Base-by-base conservation (phyloP, 2,797 vertebrate species). In the Lepilemur ruficaudatus region DNA sequence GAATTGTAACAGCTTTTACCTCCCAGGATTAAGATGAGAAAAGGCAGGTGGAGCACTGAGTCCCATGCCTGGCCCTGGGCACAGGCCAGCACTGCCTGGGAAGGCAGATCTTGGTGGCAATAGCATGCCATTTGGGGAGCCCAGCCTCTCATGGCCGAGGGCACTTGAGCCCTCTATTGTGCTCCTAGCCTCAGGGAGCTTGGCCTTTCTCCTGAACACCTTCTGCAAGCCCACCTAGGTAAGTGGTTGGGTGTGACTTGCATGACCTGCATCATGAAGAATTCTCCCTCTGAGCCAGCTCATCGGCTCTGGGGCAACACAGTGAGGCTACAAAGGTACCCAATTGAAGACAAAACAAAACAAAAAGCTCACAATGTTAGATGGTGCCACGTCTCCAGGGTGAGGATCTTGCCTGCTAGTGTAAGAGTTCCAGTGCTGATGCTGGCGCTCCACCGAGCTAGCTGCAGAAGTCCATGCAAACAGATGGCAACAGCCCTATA, bases 231-330 rank as follows among this genome's bases (percentile, higher is more conserved):
- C 93, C 70, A 69, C 59, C 38, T 52, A 89, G 92, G 89, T 67
- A 50, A 83, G 22, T 22, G n/a, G 97, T 91, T 94, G 92, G 85
- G 85, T 92, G 94, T 81, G 91, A 95, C 70, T 72, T 75, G 82
- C 87, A 90, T 43, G 1, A 82, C 59, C 46, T 38, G 30, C 72
- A 75, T 32, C 38, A 72, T 76, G 96, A 92, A 96, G 92, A 86
- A 81, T 93, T 97, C n/a, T 28, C 79, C 94, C 89, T 88, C 92
- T 76, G 87, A 90, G 50, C 38, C 35, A 95, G 23, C 52, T 67
- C 70, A 67, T 61, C 55, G 52, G 90, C 30, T 81, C 48, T 32
- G 57, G 11, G 55, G 38, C 25, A 78, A 78, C 35, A 88, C 35
- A 65, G 8, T 69, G 59, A 81, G 67, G n/a, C 61, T 91, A 67